Evolutionary conservation across 2,113 vertebrate genomes (phyloP).

Genomic region (Xyliphius kryptos): DNA sequence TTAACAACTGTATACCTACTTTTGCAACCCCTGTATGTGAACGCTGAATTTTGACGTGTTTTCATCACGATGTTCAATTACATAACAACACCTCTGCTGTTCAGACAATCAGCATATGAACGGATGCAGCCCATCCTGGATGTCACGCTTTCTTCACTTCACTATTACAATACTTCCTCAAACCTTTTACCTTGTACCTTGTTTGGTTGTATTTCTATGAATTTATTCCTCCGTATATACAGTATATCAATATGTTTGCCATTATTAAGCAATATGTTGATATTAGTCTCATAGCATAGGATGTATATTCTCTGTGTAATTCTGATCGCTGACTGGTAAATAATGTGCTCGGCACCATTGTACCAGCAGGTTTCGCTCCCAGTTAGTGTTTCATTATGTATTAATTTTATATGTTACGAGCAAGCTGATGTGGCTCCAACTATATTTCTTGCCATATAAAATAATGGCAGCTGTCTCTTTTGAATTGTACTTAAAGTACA

Average conservation of each 20-base stretch:
- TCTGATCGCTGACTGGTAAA: too few relatives aligned
- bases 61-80: neutral
- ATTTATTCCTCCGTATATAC: conserved; percentile 4
- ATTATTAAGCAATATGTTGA: neutral
- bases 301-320: neutral
- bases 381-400: conserved; percentile 12
- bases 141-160: conserved; percentile 18
- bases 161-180: too few relatives aligned
- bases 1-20: too few relatives aligned
- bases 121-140: conserved; percentile 21
- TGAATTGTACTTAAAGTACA: conserved; percentile 63
- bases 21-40: neutral
- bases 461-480: conserved; percentile 18
- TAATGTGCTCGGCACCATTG: neutral
- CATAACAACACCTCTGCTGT: conserved; percentile 31
- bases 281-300: neutral
- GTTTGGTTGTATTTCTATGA: conserved; percentile 27
- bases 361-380: conserved; percentile 15
- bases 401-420: conserved; percentile 10
- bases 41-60: too few relatives aligned
- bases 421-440: neutral
- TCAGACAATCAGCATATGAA: conserved; percentile 45
- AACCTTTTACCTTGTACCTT: conserved; percentile 4
- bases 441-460: conserved; percentile 4
- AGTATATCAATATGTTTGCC: neutral